phyloP scores from a whole-genome alignment of 2,888 invertebrate genomes.

The Thecophora atra region DNA sequence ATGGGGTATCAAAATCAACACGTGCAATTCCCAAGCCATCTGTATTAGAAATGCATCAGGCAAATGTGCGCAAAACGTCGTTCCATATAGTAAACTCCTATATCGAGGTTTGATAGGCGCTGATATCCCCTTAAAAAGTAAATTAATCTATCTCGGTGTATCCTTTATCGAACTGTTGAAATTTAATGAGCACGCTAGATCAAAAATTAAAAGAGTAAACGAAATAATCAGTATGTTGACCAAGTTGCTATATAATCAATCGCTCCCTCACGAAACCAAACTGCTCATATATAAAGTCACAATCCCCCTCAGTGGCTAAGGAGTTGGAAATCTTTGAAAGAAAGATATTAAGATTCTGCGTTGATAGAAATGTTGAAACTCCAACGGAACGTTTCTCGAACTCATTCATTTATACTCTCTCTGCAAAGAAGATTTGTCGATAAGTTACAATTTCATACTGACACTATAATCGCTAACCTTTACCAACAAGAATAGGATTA shows the following conservation, averaged over 20 bases:
- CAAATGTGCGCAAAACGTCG: background rate
- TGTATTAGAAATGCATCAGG: slow-evolving; percentile 33
- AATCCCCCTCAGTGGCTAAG: slow-evolving; percentile 9
- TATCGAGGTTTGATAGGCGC: background rate
- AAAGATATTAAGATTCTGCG: slow-evolving; percentile 1
- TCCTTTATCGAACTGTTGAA: slow-evolving; percentile 17
- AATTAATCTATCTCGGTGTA: slow-evolving; percentile 35
- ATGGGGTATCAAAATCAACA: slow-evolving; percentile 36
- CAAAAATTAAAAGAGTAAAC: background rate
- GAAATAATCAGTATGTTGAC: background rate
- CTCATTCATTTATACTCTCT: slow-evolving; percentile 12
- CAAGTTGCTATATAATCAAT: background rate
- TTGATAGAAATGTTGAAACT: slow-evolving; percentile 8
- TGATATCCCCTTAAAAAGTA: slow-evolving; percentile 5
- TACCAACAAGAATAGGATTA: too few species aligned
- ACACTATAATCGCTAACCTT: too few species aligned
- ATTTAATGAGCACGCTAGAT: background rate
- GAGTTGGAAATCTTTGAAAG: slow-evolving; percentile 20
- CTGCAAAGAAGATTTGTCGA: too few species aligned
- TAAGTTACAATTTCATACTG: too few species aligned
- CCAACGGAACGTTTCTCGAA: background rate
- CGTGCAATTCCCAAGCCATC: background rate
- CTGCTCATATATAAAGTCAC: too few species aligned
- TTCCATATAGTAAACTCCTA: slow-evolving; percentile 32
- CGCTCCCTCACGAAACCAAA: background rate